Conservation (phyloP, 2,797 vertebrate species). For the Anomalospiza imberbis region DNA sequence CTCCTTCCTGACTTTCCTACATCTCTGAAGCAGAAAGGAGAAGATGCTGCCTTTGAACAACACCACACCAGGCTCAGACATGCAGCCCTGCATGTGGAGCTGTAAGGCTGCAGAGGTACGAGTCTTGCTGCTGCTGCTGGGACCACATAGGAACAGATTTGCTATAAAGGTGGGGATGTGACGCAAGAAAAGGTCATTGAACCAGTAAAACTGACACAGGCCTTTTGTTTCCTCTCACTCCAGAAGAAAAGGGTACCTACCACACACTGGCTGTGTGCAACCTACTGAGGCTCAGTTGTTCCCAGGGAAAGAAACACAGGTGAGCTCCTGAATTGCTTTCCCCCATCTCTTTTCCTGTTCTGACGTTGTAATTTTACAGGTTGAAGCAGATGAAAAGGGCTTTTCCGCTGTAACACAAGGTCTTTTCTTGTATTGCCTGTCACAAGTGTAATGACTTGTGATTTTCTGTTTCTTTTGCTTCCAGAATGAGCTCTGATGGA, state of each 20-base stretch:
- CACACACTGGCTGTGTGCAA: fast-evolving
- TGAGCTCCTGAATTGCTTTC: background rate
- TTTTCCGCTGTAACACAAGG: constrained; percentile 10
- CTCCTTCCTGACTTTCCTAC: background rate
- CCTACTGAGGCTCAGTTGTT: background rate
- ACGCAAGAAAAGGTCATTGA: background rate
- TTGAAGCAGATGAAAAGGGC: constrained; percentile 17
- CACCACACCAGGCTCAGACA: background rate
- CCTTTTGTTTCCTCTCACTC: background rate
- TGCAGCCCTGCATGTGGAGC: background rate
- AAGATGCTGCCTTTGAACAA: background rate
- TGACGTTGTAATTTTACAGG: background rate
- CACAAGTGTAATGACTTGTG: constrained; percentile 18
- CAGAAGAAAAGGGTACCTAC: background rate
- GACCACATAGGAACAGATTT: background rate
- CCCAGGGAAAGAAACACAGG: background rate
- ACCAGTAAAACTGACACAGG: background rate
- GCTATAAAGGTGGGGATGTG: background rate
- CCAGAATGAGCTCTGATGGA: constrained; percentile 61
- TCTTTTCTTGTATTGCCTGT: constrained; percentile 18
- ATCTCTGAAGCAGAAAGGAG: background rate
- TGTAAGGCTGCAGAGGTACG: background rate
- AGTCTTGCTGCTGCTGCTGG: background rate
- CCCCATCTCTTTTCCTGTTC: background rate
- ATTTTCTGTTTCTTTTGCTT: constrained; percentile 58